These are phyloP conservation scores for Yponomeuta sedellus DNA, from an alignment of 2,888 invertebrate genomes.

Conservation along the genomic window DNA sequence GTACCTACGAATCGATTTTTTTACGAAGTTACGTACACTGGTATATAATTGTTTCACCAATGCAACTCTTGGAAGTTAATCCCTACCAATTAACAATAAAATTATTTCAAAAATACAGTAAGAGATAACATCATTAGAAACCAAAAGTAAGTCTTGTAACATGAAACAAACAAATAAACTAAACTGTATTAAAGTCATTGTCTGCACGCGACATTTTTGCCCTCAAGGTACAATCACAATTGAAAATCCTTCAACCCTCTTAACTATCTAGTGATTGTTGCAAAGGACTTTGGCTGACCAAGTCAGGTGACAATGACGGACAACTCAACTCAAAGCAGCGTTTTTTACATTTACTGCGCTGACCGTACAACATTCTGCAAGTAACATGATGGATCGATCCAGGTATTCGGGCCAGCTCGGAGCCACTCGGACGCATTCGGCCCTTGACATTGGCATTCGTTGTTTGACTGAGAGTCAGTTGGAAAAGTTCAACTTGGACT, in stretches of 20 bases:
- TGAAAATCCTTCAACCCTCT: not conserved
- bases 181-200: not conserved
- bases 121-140: not conserved
- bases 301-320: too few species aligned
- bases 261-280: not conserved
- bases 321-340: too few species aligned
- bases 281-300: too few species aligned
- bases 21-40: too few species aligned
- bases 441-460: slow-evolving; percentile 35
- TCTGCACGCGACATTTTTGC: slow-evolving; percentile 1
- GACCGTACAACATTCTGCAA: not conserved
- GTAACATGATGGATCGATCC: slow-evolving; percentile 41
- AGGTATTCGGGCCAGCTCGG: slow-evolving; percentile 38
- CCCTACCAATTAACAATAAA: not conserved
- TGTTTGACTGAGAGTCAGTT: slow-evolving; percentile 21
- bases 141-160: not conserved
- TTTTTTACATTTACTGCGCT: not conserved
- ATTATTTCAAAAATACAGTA: not conserved
- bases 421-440: slow-evolving; percentile 31
- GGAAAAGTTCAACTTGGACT: slow-evolving; percentile 16
- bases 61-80: too few species aligned
- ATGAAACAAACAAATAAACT: not conserved
- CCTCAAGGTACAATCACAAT: not conserved
- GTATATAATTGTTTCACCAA: too few species aligned
- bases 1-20: too few species aligned